Evolutionary conservation across 2,797 vertebrate species (phyloP).

Genomic region (Gymnothorax javanicus): DNA sequence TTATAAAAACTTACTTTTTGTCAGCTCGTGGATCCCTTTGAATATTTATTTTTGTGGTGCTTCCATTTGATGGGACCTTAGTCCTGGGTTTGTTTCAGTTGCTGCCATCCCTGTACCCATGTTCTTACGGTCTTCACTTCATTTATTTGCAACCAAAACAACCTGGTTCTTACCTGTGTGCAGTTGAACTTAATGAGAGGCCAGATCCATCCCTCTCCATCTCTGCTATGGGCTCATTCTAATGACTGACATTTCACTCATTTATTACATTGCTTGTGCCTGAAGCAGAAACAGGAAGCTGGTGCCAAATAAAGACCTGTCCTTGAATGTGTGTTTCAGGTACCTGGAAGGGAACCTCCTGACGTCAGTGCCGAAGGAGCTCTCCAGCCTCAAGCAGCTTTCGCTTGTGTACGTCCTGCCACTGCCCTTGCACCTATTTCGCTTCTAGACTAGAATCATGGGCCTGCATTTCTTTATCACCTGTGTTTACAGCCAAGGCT

Average conservation of each 20-base stretch:
- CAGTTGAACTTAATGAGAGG: not conserved
- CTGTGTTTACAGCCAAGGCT: not conserved
- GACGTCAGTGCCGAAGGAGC: slow-evolving; percentile 88
- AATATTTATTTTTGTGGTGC: not conserved
- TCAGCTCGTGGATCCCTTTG: not conserved
- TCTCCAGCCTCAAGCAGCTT: slow-evolving; percentile 86
- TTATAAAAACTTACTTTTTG: not conserved
- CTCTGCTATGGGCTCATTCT: not conserved
- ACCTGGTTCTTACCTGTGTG: not conserved
- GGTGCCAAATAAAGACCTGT: not conserved
- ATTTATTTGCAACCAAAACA: not conserved
- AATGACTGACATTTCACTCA: too few relatives aligned
- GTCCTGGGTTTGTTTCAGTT: not conserved
- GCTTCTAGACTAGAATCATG: slow-evolving; percentile 31
- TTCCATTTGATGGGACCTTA: not conserved
- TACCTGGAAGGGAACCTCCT: slow-evolving; percentile 96
- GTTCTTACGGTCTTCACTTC: not conserved
- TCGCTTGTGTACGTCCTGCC: slow-evolving; percentile 85
- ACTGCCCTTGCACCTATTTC: slow-evolving; percentile 16
- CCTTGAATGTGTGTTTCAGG: slow-evolving; percentile 66
- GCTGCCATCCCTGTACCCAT: not conserved
- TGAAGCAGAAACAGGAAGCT: not conserved
- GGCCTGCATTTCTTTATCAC: not conserved
- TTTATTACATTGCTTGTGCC: too few relatives aligned
- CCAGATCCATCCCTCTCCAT: not conserved